These are phyloP conservation scores for Clarias magur DNA, from an alignment of 2,113 vertebrate genomes.

Conservation along the genomic window DNA sequence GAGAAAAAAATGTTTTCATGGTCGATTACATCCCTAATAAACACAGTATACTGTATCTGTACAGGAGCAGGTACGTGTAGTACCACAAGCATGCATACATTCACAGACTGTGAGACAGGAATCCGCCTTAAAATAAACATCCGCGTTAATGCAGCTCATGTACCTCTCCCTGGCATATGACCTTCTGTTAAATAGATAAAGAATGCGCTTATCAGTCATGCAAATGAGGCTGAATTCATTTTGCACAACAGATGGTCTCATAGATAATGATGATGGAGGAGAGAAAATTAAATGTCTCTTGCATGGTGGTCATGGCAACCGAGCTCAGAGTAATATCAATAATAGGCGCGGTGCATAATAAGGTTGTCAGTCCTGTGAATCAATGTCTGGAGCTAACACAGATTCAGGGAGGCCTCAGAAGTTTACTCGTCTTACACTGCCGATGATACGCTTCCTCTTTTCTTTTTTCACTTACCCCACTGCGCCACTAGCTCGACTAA, in stretches of 20 bases:
- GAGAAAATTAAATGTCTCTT: conserved; percentile 99
- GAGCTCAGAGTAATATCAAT: conserved; percentile 99
- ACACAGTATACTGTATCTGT: neutral
- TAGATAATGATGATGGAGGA: conserved; percentile 99
- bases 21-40: neutral
- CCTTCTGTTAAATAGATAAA: conserved; percentile 99
- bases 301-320: conserved; percentile 99
- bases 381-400: conserved; percentile 82
- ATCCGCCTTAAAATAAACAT: conserved; percentile 65
- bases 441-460: conserved; percentile 25
- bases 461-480: conserved; percentile 10
- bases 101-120: conserved; percentile 8
- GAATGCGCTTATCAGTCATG: conserved; percentile 99
- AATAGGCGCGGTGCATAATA: conserved; percentile 99
- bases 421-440: conserved; percentile 44
- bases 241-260: conserved; percentile 99
- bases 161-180: conserved; percentile 87
- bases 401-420: conserved; percentile 76
- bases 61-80: neutral
- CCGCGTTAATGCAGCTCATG: conserved; percentile 63
- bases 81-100: neutral
- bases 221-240: conserved; percentile 99
- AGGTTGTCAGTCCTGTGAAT: conserved; percentile 99
- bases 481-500: conserved; percentile 41
- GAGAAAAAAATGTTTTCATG: neutral